phyloP scores from a whole-genome alignment of 2,113 vertebrate species.

The Siniperca knerii region DNA sequence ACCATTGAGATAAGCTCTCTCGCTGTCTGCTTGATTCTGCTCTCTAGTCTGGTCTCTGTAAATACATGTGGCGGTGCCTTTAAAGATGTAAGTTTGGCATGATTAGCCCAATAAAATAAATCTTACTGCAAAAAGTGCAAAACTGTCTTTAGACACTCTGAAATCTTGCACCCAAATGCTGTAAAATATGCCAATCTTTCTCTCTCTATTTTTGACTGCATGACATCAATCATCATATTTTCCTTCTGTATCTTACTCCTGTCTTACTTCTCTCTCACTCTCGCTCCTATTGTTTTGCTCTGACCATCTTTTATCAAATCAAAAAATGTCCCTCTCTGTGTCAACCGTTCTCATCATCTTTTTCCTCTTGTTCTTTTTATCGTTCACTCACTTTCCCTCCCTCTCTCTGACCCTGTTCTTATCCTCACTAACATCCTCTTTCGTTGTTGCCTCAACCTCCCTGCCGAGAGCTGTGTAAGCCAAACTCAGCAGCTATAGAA shows the following conservation, averaged over 20 bases:
- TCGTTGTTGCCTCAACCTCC: constrained; percentile 47
- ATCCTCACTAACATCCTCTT: background rate
- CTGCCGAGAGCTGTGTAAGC: constrained; percentile 46
- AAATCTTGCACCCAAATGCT: background rate
- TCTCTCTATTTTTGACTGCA: constrained; percentile 15
- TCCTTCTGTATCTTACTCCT: background rate
- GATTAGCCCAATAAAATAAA: background rate
- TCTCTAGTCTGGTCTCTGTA: background rate
- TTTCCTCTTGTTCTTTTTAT: background rate
- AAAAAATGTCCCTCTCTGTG: background rate
- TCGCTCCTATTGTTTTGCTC: constrained; percentile 1
- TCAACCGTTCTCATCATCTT: background rate
- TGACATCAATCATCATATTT: constrained; percentile 13
- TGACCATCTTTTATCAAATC: constrained; percentile 6
- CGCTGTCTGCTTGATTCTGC: background rate
- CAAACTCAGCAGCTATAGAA: constrained; percentile 58
- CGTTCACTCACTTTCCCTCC: background rate
- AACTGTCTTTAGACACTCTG: background rate
- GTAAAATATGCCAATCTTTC: constrained; percentile 10
- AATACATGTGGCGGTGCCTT: background rate
- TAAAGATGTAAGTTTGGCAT: background rate
- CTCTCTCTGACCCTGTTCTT: constrained; percentile 5
- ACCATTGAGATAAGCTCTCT: background rate
- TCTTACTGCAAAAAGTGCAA: background rate
- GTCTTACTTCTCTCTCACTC: background rate